phyloP scores from a whole-genome alignment of 1,140 invertebrate species.

The Zaprionus africanus region DNA sequence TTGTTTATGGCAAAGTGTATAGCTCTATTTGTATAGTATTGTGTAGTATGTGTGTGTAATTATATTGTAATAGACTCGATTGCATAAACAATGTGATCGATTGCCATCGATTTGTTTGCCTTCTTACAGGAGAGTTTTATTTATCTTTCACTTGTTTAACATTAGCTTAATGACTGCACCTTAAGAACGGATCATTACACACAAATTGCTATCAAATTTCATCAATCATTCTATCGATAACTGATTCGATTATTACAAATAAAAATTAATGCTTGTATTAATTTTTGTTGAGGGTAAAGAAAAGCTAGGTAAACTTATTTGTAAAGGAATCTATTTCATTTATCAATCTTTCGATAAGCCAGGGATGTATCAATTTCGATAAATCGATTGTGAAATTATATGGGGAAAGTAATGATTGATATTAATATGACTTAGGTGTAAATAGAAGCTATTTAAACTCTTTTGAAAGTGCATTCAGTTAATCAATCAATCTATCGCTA shows the following conservation, averaged over 20 bases:
- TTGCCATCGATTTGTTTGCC: neutral
- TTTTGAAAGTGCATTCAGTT: no score
- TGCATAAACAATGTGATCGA: neutral
- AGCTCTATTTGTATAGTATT: neutral
- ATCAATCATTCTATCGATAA: neutral
- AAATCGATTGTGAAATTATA: no score
- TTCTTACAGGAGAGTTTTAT: neutral
- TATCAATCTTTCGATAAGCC: no score
- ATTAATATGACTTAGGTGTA: no score
- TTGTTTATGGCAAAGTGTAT: neutral
- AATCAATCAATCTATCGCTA: no score
- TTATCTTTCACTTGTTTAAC: conserved; percentile 9
- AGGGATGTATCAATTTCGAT: no score
- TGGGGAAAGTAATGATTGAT: no score
- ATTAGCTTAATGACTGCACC: neutral
- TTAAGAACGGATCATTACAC: neutral
- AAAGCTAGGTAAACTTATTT: no score
- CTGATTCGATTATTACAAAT: no score
- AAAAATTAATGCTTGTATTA: neutral
- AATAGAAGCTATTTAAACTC: no score
- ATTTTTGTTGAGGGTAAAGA: no score
- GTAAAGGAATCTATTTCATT: no score
- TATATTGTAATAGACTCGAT: neutral
- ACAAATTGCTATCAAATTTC: neutral
- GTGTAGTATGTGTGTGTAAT: neutral